Base-by-base conservation (phyloP, 2,113 vertebrate species). In the Noctilio leporinus region DNA sequence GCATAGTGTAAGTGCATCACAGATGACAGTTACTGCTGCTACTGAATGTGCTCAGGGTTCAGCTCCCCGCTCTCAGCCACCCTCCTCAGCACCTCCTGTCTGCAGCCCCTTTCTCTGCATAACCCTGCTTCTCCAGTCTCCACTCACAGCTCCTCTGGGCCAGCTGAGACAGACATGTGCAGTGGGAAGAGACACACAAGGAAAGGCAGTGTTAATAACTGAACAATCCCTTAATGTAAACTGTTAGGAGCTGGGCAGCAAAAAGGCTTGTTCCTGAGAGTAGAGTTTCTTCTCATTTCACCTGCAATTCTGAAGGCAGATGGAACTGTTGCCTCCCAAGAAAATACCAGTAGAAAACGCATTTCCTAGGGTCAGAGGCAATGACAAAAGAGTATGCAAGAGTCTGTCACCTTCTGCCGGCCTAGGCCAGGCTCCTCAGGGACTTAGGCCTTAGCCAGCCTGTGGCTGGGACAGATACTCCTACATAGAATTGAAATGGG, bases 91-190 rank as follows among this genome's bases (percentile, higher is more conserved):
- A 20, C 84, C 28, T 26, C 22, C 62, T 82, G 33, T 17, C 49
- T 28, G 14, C 45, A 22, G 47, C 17, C 8, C 11, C 35, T 30
- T 11, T 55, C 19, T 24, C 67, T 28, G 28, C 59, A 64, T 38
- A 43, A 30, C 26, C 40, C 40, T 35, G 64, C 35, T 62, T 12
- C n/a, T 33, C 26, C 43, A 11, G 28, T 8, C 45, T 17, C 43
- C 16, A 7, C 64, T 11, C 20, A 4, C 10, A 28, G 10, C 24
- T 22, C 14, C 38, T 30, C 57, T n/a, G 65, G 0, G 1, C 47
- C 20, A 38, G 16, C 62, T 35, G 35, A 0, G 70, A 38, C 1
- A 7, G 19, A 28, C n/a, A 19, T 0, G 28, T 0, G 0, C n/a
- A 0, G 22, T 2, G 15, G 22, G 20, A 72, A 76, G n/a, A n/a